These are phyloP conservation scores for pig (Sus scrofa) DNA, from an alignment of 2,113 vertebrate species.

Conservation along the genomic window T2T-Sscrofa CM000814.6:96985501-96986000, in stretches of 20 bases:
- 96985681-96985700: background rate
- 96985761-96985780: background rate
- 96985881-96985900: background rate
- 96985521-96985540: background rate
- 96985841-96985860: constrained; percentile 6
- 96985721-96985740: background rate
- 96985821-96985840: background rate
- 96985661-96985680: background rate
- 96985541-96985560: background rate
- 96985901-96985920: background rate
- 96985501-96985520: background rate
- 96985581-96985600: background rate
- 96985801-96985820: background rate
- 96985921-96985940: too few species aligned
- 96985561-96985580: background rate
- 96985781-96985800: background rate
- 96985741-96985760: background rate
- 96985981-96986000: background rate
- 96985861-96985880: background rate
- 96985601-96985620: background rate
- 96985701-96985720: background rate
- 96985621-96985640: background rate
- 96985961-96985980: background rate
- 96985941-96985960: background rate
- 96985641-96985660: background rate